Evolutionary conservation across 2,797 vertebrate genomes (phyloP), one percentile per base, ranked within the genome.

Genomic region (Crenuchus spilurus): DNA sequence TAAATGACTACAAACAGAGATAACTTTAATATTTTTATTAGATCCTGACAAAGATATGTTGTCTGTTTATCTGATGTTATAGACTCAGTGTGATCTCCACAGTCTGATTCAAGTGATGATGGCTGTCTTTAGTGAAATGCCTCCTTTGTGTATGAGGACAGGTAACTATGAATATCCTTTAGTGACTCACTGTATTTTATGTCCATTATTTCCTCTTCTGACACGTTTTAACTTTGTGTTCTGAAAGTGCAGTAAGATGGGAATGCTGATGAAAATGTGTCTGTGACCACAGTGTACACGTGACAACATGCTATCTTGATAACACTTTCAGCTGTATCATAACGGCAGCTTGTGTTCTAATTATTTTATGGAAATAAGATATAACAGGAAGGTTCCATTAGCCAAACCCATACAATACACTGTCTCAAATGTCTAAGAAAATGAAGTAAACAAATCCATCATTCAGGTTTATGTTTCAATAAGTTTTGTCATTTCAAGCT

Each of bases 21-120:
- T n/a, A n/a, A n/a, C n/a, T n/a, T n/a, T n/a, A n/a, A n/a, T n/a
- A n/a, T n/a, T n/a, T 71, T 28, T 18, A 3, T 51, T 26, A 63
- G n/a, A n/a, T 65, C 10, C 11, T 24, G 7, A 57, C 1, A 20
- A 37, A 8, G 6, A 16, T 30, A 22, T 46, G 41, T 30, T n/a
- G 5, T 18, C 16, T 7, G 63, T 33, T 28, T 48, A 24, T 65
- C 20, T 41, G 30, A 35, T 60, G 48, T 1, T 16, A 3, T 84
- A 97, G 95, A 92, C 91, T 1, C 88, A 94, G 68, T 95, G 93
- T 81, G 95, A 98, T 83, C 88, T 99, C 22, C 71, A 93, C 49
- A 93, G 93, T 31, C 89, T 99, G 65, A 91, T 99, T 72, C 95
- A 97, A 83, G 94, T 98, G 70, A 94, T 98, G 92, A 90, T 88